Conservation (phyloP, 2,888 invertebrate genomes). For the Bombyx huttoni region DNA sequence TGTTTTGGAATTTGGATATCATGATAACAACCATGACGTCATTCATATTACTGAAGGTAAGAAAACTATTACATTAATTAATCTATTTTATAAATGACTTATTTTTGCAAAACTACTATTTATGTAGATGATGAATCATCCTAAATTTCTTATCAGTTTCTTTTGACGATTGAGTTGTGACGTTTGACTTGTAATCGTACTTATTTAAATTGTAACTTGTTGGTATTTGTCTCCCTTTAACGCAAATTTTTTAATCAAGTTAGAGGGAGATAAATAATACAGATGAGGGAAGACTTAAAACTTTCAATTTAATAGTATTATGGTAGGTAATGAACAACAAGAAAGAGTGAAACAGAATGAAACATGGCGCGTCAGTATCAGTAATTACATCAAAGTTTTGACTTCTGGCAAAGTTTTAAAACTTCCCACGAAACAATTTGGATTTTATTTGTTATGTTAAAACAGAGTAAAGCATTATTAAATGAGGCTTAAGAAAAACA, state of each 20-base stretch:
- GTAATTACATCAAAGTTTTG: conserved; percentile 1
- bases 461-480: not conserved
- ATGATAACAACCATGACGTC: conserved; percentile 74
- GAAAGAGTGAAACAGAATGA: conserved; percentile 53
- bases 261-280: not conserved
- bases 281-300: conserved; percentile 3
- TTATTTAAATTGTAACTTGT: not conserved
- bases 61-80: conserved; percentile 14
- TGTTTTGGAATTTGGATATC: conserved; percentile 58
- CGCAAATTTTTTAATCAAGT: not conserved
- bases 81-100: not conserved
- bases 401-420: not conserved
- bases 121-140: conserved; percentile 29
- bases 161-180: conserved; percentile 50
- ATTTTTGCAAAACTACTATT: conserved; percentile 1
- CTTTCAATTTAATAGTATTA: not conserved
- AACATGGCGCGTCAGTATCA: conserved; percentile 21
- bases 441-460: not conserved
- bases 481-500: not conserved
- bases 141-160: conserved; percentile 49
- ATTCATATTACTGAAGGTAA: conserved; percentile 69
- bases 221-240: not conserved
- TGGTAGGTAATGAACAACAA: conserved; percentile 15
- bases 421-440: too few species aligned
- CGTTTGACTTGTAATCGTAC: conserved; percentile 36